Conservation (phyloP, 2,113 vertebrate genomes). For the Aspiorhynchus laticeps region DNA sequence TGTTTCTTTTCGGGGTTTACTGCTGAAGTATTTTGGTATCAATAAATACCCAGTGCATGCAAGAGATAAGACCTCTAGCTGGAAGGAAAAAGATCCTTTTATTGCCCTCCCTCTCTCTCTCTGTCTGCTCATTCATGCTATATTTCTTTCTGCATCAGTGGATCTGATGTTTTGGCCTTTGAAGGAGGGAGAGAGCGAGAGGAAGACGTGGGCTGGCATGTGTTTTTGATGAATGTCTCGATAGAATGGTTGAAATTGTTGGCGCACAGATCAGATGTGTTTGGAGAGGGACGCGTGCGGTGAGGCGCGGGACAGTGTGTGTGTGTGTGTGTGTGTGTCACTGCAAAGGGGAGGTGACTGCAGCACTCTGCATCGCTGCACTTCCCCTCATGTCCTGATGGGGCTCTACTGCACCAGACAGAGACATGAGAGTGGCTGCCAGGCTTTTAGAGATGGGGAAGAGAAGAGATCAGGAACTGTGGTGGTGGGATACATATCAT, state of each 20-base stretch:
- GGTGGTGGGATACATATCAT: neutral
- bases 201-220: neutral
- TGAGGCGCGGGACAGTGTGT: conserved; percentile 37
- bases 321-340: conserved; percentile 59
- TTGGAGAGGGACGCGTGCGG: neutral
- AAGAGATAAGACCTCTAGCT: neutral
- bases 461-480: too few species aligned
- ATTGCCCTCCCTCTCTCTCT: neutral
- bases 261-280: conserved; percentile 9
- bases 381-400: conserved; percentile 65
- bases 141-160: conserved; percentile 42
- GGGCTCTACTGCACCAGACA: conserved; percentile 66
- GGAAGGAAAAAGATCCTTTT: neutral
- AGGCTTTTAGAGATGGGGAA: neutral
- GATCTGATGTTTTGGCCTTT: conserved; percentile 27
- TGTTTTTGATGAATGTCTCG: conserved; percentile 14
- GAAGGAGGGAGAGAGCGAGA: conserved; percentile 18
- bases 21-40: conserved; percentile 14
- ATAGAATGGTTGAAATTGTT: conserved; percentile 21
- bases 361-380: conserved; percentile 69
- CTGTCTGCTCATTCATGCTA: conserved; percentile 18
- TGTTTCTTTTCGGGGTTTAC: neutral
- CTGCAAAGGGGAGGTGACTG: conserved; percentile 75
- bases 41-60: neutral
- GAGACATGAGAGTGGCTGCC: conserved; percentile 7